Conservation (phyloP, 2,888 invertebrate genomes). For the Clepsis dumicolana region DNA sequence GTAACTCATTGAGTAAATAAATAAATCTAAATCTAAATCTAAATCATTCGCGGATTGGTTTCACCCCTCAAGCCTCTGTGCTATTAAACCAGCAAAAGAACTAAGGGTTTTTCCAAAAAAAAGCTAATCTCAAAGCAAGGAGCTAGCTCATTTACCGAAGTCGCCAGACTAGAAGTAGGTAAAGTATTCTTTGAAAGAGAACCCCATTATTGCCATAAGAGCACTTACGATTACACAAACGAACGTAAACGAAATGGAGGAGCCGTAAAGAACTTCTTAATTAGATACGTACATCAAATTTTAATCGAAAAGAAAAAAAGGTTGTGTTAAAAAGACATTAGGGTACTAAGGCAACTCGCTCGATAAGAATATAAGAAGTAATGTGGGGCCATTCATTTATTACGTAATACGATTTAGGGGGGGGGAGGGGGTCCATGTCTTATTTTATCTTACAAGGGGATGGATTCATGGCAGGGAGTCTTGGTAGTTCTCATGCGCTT, state of each 20-base stretch:
- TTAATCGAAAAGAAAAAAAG: conserved; percentile 24
- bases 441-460: too few relatives aligned
- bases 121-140: not conserved
- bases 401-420: too few relatives aligned
- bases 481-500: too few relatives aligned
- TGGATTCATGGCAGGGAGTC: too few relatives aligned
- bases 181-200: conserved; percentile 12
- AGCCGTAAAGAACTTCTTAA: conserved; percentile 28
- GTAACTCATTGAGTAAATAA: too few relatives aligned
- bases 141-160: conserved; percentile 11
- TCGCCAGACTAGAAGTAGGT: conserved; percentile 3
- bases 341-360: conserved; percentile 18
- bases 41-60: too few relatives aligned
- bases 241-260: conserved; percentile 17
- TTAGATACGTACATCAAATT: conserved; percentile 35
- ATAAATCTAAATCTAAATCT: too few relatives aligned
- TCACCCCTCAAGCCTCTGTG: too few relatives aligned
- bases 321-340: conserved; percentile 13
- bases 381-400: too few relatives aligned
- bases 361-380: too few relatives aligned
- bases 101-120: not conserved
- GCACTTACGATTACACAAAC: conserved; percentile 23
- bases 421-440: too few relatives aligned
- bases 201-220: conserved; percentile 21
- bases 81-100: not conserved